phyloP scores from a whole-genome alignment of 2,888 invertebrate species.

The Limnephilus rhombicus region DNA sequence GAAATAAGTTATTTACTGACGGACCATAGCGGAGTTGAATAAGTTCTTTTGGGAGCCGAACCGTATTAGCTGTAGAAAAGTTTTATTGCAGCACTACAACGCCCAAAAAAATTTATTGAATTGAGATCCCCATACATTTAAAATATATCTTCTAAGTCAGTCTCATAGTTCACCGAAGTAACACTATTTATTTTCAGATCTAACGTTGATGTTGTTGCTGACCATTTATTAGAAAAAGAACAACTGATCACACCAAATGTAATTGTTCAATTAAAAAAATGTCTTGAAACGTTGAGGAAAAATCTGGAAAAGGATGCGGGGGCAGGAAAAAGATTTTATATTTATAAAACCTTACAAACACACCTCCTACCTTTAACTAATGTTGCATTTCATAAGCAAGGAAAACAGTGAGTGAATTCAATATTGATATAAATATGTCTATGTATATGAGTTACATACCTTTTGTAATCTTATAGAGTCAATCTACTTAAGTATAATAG shows the following conservation, averaged over 20 bases:
- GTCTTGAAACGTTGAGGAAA: conserved; percentile 80
- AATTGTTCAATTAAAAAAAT: conserved; percentile 78
- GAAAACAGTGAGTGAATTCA: conserved; percentile 75
- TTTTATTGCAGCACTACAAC: neutral
- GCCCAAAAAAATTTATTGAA: neutral
- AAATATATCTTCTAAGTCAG: neutral
- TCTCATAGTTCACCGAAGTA: neutral
- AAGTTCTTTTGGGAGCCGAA: neutral
- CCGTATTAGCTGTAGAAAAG: neutral
- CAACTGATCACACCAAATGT: conserved; percentile 79
- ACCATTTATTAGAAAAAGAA: conserved; percentile 76
- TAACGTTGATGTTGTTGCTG: conserved; percentile 77
- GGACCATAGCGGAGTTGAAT: neutral
- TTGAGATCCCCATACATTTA: neutral
- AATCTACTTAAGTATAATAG: too few species aligned
- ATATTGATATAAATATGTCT: neutral
- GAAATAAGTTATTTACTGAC: neutral
- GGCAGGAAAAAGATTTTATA: conserved; percentile 80
- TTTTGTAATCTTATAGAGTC: neutral
- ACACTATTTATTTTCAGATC: conserved; percentile 72
- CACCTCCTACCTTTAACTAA: conserved; percentile 86
- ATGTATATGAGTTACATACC: neutral
- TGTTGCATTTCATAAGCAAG: conserved; percentile 84
- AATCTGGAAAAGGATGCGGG: conserved; percentile 80
- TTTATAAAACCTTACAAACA: conserved; percentile 81